Conservation (phyloP, 2,888 invertebrate species). For the Ornithoptera priamus region DNA sequence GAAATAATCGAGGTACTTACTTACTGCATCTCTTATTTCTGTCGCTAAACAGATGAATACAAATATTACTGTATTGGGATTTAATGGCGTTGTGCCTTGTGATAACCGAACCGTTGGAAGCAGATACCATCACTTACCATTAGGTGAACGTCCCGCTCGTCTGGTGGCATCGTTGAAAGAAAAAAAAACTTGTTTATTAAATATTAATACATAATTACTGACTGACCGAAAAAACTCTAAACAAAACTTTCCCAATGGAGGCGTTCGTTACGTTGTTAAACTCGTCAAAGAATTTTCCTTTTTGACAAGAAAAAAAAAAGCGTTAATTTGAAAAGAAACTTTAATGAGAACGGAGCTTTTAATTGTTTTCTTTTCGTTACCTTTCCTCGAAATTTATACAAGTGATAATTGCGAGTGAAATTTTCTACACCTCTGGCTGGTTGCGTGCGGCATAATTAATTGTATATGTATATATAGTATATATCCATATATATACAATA, state of each 20-base stretch:
- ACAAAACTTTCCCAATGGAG: slow-evolving; percentile 41
- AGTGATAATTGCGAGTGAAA: slow-evolving; percentile 2
- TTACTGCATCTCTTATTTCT: no score
- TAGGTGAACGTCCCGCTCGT: no score
- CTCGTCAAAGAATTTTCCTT: slow-evolving; percentile 47
- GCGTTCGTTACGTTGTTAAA: slow-evolving; percentile 50
- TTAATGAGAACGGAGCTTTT: slow-evolving; percentile 51
- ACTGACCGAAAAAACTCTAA: slow-evolving; percentile 13
- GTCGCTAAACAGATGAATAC: no score
- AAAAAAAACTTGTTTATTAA: neutral
- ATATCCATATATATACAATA: no score
- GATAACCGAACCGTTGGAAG: no score
- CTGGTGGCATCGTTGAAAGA: no score
- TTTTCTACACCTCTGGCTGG: slow-evolving; percentile 1
- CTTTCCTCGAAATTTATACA: slow-evolving; percentile 24
- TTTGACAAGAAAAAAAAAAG: slow-evolving; percentile 39
- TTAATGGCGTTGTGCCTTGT: no score
- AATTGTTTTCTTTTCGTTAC: slow-evolving; percentile 38
- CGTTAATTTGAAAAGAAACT: slow-evolving; percentile 63
- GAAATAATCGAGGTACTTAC: no score
- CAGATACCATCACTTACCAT: no score
- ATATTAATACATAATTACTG: neutral
- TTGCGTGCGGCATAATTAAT: neutral
- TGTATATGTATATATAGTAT: no score
- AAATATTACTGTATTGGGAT: no score